Evolutionary conservation across 2,113 vertebrate genomes (phyloP), one percentile per base, ranked within the genome.

Genomic region (Cyprinus carpio): DNA sequence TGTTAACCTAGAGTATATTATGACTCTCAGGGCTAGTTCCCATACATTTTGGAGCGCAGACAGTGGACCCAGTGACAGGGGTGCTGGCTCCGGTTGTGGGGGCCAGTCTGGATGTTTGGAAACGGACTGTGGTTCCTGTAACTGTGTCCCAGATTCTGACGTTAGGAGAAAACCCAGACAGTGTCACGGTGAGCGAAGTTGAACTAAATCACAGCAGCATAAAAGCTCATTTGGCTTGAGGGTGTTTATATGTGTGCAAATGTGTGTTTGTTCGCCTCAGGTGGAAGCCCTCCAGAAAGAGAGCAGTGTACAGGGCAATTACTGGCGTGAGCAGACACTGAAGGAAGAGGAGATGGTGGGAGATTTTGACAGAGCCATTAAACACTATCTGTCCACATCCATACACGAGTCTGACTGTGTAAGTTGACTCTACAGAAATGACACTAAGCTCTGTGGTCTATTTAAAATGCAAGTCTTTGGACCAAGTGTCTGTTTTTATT

Each of bases 41-140:
- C 2, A 96, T 98, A 72, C 89, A 91, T 2, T 89, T 95, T 60
- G 97, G 96, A 29, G 93, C 92, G 86, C 95, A 92, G 88, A 93
- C 95, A 1, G 65, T 96, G 18, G 96, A 96, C 85, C 94, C 94
- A 8, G 89, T 95, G 49, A 97, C 96, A 10, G 95, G 95, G 1
- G 89, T 94, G 10, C 51, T 71, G 71, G 94, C 94, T 5, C 89
- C 96, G 0, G 94, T 97, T 62, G 95, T 97, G 20, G 96, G 96
- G 29, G 95, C 94, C 60, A 94, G 92, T 18, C 89, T 87, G 25
- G 95, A 95, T 25, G 90, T 92, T 4, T 90, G 89, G 83, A 93
- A 91, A 4, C 87, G 92, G 75, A 93, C 85, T 0, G 87, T 97
- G 2, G 87, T 96, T 18, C 96, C 97, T 1, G 7, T 95, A 2